Evolutionary conservation across 2,113 vertebrate species (phyloP).

Genomic region (human (Homo sapiens)): GRCh38 chr12:122316501-122317000

Average conservation of each 20-base stretch:
- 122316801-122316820: conserved; percentile 90
- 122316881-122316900: conserved; percentile 62
- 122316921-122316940: not conserved
- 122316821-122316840: conserved; percentile 89
- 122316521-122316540: not conserved
- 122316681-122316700: not conserved
- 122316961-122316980: conserved; percentile 1
- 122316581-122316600: not conserved
- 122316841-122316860: conserved; percentile 89
- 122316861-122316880: conserved; percentile 54
- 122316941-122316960: conserved; percentile 12
- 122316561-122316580: not conserved
- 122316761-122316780: conserved; percentile 89
- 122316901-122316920: not conserved
- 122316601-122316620: too few species aligned
- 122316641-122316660: not conserved
- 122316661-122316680: not conserved
- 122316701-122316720: not conserved
- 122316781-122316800: conserved; percentile 89
- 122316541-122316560: not conserved
- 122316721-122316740: not conserved
- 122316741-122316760: conserved; percentile 92
- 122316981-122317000: not conserved
- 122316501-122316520: not conserved
- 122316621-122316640: not conserved